phyloP scores from a whole-genome alignment of 2,113 vertebrate species.

The Mormoops blainvillei region DNA sequence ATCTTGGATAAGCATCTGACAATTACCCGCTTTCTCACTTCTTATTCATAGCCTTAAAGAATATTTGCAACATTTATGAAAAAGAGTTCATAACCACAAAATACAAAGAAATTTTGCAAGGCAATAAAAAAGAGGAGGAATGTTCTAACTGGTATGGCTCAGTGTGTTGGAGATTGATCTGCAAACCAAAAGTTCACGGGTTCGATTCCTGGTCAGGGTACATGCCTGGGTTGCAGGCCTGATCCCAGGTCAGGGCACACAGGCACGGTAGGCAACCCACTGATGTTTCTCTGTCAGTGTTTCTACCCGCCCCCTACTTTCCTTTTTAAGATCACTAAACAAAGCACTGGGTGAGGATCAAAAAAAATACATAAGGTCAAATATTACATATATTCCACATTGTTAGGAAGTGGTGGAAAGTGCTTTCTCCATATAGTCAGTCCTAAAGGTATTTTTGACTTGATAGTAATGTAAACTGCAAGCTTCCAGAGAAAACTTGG shows the following conservation, averaged over 20 bases:
- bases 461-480: background rate
- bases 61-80: background rate
- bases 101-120: background rate
- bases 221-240: too few relatives aligned
- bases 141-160: too few relatives aligned
- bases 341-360: too few relatives aligned
- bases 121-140: background rate
- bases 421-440: background rate
- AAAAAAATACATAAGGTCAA: background rate
- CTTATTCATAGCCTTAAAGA: background rate
- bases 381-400: background rate
- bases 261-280: too few relatives aligned
- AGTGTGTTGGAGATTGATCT: too few relatives aligned
- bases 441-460: background rate
- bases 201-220: too few relatives aligned
- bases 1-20: constrained; percentile 39
- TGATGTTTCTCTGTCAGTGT: too few relatives aligned
- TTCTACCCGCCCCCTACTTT: too few relatives aligned
- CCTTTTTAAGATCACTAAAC: too few relatives aligned
- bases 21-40: constrained; percentile 33
- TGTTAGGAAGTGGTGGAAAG: background rate
- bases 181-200: too few relatives aligned
- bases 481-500: background rate
- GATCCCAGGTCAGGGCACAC: too few relatives aligned
- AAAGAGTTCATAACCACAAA: background rate